A percentile compares a stretch with the other conserved stretches of the same genome.
Conservation (phyloP, 2,888 invertebrate genomes). For the Ophioninae sp. region DNA sequence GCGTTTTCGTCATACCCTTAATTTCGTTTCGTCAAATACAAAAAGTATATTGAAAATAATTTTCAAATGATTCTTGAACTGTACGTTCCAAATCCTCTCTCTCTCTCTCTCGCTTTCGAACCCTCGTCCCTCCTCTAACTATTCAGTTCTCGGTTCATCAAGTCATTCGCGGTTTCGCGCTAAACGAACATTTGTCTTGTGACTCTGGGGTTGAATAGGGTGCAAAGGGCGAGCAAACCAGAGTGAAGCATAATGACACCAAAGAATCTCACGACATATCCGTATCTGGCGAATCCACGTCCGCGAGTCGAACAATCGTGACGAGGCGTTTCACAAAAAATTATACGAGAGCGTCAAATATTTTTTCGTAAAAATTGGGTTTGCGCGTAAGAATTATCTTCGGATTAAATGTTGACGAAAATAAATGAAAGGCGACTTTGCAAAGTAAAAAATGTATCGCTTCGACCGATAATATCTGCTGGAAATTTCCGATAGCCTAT, state of each 20-base stretch:
- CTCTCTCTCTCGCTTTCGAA: conserved; percentile 4
- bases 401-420: no score
- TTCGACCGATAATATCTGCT: no score
- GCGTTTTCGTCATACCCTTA: no score
- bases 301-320: neutral
- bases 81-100: neutral
- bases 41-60: neutral
- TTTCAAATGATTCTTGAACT: no score
- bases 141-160: conserved; percentile 31
- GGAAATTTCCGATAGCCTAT: no score
- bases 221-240: neutral
- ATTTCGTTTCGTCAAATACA: no score
- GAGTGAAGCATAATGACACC: conserved; percentile 23
- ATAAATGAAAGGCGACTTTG: no score
- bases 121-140: neutral
- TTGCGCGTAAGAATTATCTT: no score
- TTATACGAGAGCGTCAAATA: neutral
- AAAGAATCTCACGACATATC: conserved; percentile 22
- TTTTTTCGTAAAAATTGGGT: neutral
- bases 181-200: conserved; percentile 63
- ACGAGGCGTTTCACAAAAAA: neutral
- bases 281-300: neutral
- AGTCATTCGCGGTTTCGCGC: conserved; percentile 36
- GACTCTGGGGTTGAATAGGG: conserved; percentile 54
- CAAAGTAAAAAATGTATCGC: no score